Evolutionary conservation across 1,140 invertebrate genomes (phyloP).

Genomic region (Pogonus chalceus): DNA sequence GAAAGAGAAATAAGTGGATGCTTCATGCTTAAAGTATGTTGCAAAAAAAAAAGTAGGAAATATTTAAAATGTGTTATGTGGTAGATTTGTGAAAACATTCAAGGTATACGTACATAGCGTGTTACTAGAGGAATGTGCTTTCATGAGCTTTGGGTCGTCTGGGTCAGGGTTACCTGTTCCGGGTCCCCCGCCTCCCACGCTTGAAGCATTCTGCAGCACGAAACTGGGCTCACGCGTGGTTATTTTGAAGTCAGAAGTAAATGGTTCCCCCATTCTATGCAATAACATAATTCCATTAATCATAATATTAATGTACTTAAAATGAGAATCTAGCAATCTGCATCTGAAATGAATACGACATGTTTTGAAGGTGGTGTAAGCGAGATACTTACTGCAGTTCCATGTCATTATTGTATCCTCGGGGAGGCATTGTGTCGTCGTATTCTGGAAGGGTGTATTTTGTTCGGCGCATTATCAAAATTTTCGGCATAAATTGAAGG

Average conservation of each 20-base stretch:
- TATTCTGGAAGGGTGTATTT: constrained; percentile 74
- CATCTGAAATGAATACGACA: no score
- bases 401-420: constrained; percentile 65
- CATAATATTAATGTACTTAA: no score
- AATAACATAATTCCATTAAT: no score
- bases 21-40: neutral
- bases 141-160: constrained; percentile 32
- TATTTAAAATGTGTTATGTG: neutral
- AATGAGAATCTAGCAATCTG: no score
- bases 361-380: no score
- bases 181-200: no score
- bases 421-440: constrained; percentile 63
- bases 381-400: constrained; percentile 67
- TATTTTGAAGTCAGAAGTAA: constrained; percentile 34
- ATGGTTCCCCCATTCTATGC: constrained; percentile 30
- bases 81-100: neutral
- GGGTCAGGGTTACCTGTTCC: constrained; percentile 30
- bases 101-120: neutral
- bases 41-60: neutral
- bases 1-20: no score
- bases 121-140: constrained; percentile 34
- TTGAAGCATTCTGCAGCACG: constrained; percentile 21
- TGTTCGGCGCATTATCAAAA: constrained; percentile 80
- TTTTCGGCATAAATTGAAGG: constrained; percentile 76
- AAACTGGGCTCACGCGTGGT: constrained; percentile 35